Evolutionary conservation across 2,797 vertebrate genomes (phyloP).

Genomic region (Chloroceryle inda): DNA sequence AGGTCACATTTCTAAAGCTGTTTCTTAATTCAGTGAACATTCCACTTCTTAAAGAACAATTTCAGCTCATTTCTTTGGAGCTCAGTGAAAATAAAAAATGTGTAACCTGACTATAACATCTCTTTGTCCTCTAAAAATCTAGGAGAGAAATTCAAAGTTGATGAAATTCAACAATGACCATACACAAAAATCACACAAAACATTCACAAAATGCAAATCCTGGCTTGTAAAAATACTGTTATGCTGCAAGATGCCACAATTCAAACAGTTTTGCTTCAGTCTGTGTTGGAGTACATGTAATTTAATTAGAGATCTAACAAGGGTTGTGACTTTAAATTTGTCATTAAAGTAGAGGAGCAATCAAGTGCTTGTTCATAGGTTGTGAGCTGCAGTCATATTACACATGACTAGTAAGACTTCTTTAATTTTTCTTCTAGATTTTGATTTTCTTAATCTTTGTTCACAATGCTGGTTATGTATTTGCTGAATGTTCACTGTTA

Average conservation of each 20-base stretch:
- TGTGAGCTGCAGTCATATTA: background rate
- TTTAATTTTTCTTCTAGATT: background rate
- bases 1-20: background rate
- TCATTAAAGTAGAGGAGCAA: background rate
- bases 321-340: background rate
- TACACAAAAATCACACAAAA: fast-evolving
- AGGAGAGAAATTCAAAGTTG: background rate
- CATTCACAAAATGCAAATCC: background rate
- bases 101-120: background rate
- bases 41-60: background rate
- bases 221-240: background rate
- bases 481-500: background rate
- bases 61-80: background rate
- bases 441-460: background rate
- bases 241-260: background rate
- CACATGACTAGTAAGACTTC: background rate
- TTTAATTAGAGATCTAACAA: background rate
- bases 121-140: background rate
- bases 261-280: background rate
- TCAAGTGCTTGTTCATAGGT: background rate
- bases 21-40: background rate
- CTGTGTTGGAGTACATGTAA: background rate
- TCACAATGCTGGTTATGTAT: background rate
- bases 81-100: background rate
- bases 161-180: background rate